Evolutionary conservation across 2,888 invertebrate species (phyloP), one percentile per base, ranked within the genome.

Genomic region (Platycnemis pennipes): DNA sequence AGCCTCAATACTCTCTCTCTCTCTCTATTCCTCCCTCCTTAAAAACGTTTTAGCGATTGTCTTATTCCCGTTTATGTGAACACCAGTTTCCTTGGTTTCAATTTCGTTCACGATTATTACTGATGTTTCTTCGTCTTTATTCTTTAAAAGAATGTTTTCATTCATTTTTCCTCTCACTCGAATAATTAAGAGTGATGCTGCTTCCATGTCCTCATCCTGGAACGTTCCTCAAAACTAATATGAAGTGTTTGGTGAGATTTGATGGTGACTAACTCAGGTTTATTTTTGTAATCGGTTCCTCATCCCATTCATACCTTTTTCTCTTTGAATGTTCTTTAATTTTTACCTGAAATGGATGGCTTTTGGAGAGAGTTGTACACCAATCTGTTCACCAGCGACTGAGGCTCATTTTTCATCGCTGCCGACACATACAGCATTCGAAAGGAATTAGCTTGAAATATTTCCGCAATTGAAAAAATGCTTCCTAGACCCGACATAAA

Each of bases 141-240:
- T 19, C 49, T 49, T 49, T 19, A 49, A 49, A 49, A 1, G 19
- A 49, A 49, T 19, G n/a, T n/a, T n/a, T n/a, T n/a, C n/a, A n/a
- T n/a, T n/a, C n/a, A n/a, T n/a, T n/a, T n/a, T n/a, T n/a, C n/a
- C n/a, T n/a, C n/a, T n/a, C n/a, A n/a, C n/a, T n/a, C n/a, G n/a
- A n/a, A n/a, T n/a, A n/a, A n/a, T 77, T 31, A 13, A 77, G 26
- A 37, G 77, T 37, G 77, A 2, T 77, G 11, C 31, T 31, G 77
- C 77, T 63, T 37, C 37, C 11, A 77, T 77, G 31, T 77, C 77
- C 77, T 77, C 31, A 37, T 37, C 13, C 37, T 5, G 37, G 31
- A 77, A 77, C 77, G 37, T 77, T 77, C 37, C 31, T 8, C 31
- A 77, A 77, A 77, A 77, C 77, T 37, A 77, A 77, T 77, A 77